A percentile compares a stretch with the other conserved stretches of the same genome.
Conservation (phyloP, 2,888 invertebrate species). For the Protodeltote pygarga region DNA sequence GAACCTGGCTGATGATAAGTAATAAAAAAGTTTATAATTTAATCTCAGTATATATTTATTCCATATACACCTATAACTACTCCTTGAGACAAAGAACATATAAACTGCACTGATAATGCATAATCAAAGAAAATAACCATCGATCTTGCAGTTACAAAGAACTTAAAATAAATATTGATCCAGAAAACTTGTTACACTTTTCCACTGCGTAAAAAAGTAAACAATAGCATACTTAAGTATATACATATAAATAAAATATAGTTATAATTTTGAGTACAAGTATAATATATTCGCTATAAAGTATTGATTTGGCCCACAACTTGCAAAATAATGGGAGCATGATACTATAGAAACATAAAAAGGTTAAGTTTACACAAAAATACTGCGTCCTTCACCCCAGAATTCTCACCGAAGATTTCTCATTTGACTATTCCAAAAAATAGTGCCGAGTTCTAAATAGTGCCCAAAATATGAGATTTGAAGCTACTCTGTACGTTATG, state of each 20-base stretch:
- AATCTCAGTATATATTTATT: slow-evolving; percentile 79
- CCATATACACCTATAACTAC: slow-evolving; percentile 84
- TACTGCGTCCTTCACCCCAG: no score
- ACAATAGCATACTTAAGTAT: slow-evolving; percentile 47
- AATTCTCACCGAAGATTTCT: no score
- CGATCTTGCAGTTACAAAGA: slow-evolving; percentile 37
- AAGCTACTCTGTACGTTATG: no score
- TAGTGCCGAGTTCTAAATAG: no score
- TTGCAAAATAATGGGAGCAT: slow-evolving; percentile 23
- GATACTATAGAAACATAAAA: no score
- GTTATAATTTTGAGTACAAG: slow-evolving; percentile 48
- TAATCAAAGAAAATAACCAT: slow-evolving; percentile 52
- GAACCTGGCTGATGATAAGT: no score
- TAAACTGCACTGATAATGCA: slow-evolving; percentile 53
- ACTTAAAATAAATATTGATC: slow-evolving; percentile 49
- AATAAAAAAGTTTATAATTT: slow-evolving; percentile 36
- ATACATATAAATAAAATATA: no score
- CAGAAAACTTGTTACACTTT: slow-evolving; percentile 43
- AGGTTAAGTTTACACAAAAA: no score
- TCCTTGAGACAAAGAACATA: slow-evolving; percentile 76
- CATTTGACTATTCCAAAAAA: no score
- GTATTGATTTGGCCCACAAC: slow-evolving; percentile 33
- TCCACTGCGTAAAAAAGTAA: slow-evolving; percentile 50
- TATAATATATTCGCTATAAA: slow-evolving; percentile 33
- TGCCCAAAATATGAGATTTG: no score